Evolutionary conservation across 2,113 vertebrate genomes (phyloP), one percentile per base, ranked within the genome.

Genomic region (Labrus mixtus): DNA sequence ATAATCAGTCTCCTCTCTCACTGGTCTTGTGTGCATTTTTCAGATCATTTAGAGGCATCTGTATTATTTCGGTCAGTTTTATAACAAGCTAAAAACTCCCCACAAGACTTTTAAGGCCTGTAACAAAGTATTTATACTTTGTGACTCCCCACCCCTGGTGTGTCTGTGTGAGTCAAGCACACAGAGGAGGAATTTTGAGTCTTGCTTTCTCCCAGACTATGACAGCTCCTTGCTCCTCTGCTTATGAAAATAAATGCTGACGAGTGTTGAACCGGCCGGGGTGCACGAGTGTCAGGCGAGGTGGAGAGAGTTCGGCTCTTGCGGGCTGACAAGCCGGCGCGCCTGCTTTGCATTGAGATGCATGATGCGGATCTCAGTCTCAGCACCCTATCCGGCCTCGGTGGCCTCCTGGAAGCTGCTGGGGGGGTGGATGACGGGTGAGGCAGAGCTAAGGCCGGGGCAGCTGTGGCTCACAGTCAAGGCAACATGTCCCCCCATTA

Each of bases 181-280:
- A 58, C 45, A 70, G 23, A 66, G 43, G 53, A 39, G 33, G 60
- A 33, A 50, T 43, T 55, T 15, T 8, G 55, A 77, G 53, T 3
- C 54, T 58, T 11, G 51, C 41, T 51, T 70, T 61, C 13, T 6
- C 22, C 78, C 56, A 57, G 65, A 62, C 25, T 22, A 0, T 78
- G 88, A 90, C 88, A 87, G 74, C 84, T 55, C 45, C 29, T 63
- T 11, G 72, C 78, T 87, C 57, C 60, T 79, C 36, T n/a, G 54
- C 79, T 87, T 78, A 80, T 90, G 85, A 88, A 85, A 88, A 84
- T 79, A 89, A 89, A 90, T 76, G 87, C 87, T 87, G 87, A 86
- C 64, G 69, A 74, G 69, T 71, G 83, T 73, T 68, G 85, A 71
- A 81, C 77, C n/a, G 79, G 80, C 77, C 37, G 79, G 59, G 79